Evolutionary conservation across 2,888 invertebrate genomes (phyloP).

Genomic region (Megamerina dolium): DNA sequence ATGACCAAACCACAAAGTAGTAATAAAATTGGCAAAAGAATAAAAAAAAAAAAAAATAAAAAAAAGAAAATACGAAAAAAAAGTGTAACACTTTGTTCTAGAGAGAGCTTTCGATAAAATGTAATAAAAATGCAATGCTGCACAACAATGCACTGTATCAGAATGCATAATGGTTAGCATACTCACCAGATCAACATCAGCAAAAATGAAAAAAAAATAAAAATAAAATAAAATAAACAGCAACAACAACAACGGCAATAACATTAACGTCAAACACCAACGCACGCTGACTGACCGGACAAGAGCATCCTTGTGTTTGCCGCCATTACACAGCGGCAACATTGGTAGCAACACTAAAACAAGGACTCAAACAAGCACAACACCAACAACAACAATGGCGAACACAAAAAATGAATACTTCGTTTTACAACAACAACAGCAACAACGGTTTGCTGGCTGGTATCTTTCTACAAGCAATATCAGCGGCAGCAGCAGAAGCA

Average conservation of each 20-base stretch:
- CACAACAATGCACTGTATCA: too few relatives aligned
- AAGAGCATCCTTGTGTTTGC: too few relatives aligned
- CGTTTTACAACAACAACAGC: constrained; percentile 5
- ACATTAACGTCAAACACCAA: constrained; percentile 20
- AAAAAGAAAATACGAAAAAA: not conserved
- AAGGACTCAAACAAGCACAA: constrained; percentile 9
- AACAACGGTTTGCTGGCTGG: not conserved
- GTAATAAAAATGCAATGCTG: constrained; percentile 3
- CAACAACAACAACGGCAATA: too few relatives aligned
- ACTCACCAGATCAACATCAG: too few relatives aligned
- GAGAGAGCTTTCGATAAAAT: constrained; percentile 14
- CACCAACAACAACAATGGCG: constrained; percentile 12
- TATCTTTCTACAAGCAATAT: constrained; percentile 8
- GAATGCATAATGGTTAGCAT: too few relatives aligned
- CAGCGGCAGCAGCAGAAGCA: constrained; percentile 11
- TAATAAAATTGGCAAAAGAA: not conserved
- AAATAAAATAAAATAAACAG: too few relatives aligned
- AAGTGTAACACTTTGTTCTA: not conserved
- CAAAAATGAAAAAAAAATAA: not conserved
- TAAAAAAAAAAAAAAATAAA: constrained; percentile 4
- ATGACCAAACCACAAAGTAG: not conserved
- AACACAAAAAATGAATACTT: constrained; percentile 21
- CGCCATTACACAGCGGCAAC: too few relatives aligned
- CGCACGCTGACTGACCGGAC: too few relatives aligned
- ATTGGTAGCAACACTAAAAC: too few relatives aligned